phyloP scores from a whole-genome alignment of 2,797 vertebrate species.

The Petrocephalus schoutedeni region DNA sequence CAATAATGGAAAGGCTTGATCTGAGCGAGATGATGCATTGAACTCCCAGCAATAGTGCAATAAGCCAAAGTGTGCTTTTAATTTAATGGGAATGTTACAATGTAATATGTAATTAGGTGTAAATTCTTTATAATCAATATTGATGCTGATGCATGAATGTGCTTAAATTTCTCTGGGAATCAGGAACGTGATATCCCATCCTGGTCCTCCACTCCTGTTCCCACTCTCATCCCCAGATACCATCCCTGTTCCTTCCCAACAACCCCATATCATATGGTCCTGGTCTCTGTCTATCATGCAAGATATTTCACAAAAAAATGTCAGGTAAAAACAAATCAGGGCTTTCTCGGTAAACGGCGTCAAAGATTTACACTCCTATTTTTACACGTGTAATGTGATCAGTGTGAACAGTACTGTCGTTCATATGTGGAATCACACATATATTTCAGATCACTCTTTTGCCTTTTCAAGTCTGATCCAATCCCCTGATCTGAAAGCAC shows the following conservation, averaged over 20 bases:
- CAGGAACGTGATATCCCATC: background rate
- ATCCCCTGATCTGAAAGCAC: background rate
- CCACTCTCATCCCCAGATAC: background rate
- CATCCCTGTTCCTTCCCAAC: background rate
- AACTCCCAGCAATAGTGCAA: background rate
- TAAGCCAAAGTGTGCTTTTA: background rate
- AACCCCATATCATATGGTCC: background rate
- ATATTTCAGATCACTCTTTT: background rate
- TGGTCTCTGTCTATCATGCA: background rate
- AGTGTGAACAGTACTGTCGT: background rate
- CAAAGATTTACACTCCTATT: background rate
- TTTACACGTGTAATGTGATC: background rate
- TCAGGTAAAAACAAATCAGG: background rate
- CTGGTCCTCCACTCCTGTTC: background rate
- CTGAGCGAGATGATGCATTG: background rate
- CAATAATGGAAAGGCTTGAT: background rate
- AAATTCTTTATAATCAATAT: background rate
- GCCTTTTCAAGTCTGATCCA: background rate
- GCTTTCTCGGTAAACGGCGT: background rate
- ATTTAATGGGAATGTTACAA: background rate
- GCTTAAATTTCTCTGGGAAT: background rate
- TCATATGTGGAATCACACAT: background rate
- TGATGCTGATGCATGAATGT: background rate
- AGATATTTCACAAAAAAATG: background rate
- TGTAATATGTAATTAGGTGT: background rate